phyloP scores from a whole-genome alignment of 2,113 vertebrate genomes.

The Atlantisia rogersi region DNA sequence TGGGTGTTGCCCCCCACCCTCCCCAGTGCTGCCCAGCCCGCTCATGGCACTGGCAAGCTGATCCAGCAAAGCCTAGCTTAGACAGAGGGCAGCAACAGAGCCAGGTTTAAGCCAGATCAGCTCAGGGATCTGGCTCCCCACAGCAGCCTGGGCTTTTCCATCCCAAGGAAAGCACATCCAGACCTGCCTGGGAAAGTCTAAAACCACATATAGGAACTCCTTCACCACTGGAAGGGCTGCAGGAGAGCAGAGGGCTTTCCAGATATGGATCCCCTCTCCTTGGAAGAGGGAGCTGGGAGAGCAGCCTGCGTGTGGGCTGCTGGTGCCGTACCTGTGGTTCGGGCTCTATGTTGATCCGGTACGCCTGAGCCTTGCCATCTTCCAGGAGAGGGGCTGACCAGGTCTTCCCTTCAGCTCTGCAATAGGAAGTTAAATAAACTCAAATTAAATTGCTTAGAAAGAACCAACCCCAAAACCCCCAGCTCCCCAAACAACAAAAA shows the following conservation, averaged over 20 bases:
- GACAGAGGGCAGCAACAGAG: background rate
- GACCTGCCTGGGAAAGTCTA: background rate
- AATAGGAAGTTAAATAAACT: conserved; percentile 7
- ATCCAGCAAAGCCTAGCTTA: background rate
- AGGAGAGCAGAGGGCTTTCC: background rate
- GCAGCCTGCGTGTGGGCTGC: background rate
- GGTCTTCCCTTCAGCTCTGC: conserved; percentile 84
- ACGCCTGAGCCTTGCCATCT: conserved; percentile 87
- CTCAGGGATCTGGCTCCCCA: background rate
- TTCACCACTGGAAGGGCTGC: background rate
- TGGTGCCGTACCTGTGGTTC: conserved; percentile 84
- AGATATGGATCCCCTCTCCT: background rate
- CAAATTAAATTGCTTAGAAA: background rate
- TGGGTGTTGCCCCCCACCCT: background rate
- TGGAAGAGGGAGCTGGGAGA: background rate
- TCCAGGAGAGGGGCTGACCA: conserved; percentile 84
- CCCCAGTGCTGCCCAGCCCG: rapidly evolving
- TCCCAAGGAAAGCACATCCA: background rate
- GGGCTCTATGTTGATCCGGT: conserved; percentile 78
- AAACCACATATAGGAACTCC: background rate
- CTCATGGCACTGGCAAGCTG: background rate
- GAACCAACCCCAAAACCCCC: background rate
- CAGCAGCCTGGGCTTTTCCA: background rate
- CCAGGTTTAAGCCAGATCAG: background rate
- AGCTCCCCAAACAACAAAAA: no score